These are phyloP conservation scores for Leptoteleia sp. DNA, from an alignment of 1,140 invertebrate species.

Conservation along the genomic window DNA sequence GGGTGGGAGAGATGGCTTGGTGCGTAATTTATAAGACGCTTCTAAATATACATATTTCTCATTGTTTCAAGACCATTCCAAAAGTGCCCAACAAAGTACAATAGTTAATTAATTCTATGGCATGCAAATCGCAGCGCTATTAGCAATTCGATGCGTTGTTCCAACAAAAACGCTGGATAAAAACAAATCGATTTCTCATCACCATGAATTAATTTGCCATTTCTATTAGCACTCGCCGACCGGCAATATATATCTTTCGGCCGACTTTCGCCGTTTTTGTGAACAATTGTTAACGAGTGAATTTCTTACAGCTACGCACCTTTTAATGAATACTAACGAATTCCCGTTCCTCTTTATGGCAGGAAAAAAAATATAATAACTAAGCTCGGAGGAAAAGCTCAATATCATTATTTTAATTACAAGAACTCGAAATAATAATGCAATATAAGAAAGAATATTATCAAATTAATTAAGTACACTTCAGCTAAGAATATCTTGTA, in stretches of 20 bases:
- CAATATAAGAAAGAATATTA: background rate
- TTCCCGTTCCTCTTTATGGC: background rate
- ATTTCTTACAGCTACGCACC: conserved; percentile 7
- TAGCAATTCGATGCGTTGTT: conserved; percentile 57
- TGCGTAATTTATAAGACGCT: conserved; percentile 51
- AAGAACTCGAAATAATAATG: too few species aligned
- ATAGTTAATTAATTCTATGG: conserved; percentile 63
- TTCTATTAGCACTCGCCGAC: conserved; percentile 36
- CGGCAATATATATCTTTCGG: conserved; percentile 8
- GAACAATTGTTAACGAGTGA: conserved; percentile 16
- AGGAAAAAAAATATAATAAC: too few species aligned
- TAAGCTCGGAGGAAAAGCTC: too few species aligned
- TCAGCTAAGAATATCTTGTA: too few species aligned
- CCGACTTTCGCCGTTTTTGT: conserved; percentile 8
- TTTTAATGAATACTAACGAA: conserved; percentile 36
- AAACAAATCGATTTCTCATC: conserved; percentile 66
- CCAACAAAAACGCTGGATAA: conserved; percentile 32
- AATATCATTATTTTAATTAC: too few species aligned
- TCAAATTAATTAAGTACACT: too few species aligned
- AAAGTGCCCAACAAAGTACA: conserved; percentile 13
- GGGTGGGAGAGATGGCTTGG: conserved; percentile 4
- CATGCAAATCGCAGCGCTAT: conserved; percentile 57
- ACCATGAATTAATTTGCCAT: conserved; percentile 65
- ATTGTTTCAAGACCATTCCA: conserved; percentile 49
- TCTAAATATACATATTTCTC: conserved; percentile 48